These are phyloP conservation scores for Allygus modestus DNA, from an alignment of 2,888 invertebrate genomes.

Conservation along the genomic window DNA sequence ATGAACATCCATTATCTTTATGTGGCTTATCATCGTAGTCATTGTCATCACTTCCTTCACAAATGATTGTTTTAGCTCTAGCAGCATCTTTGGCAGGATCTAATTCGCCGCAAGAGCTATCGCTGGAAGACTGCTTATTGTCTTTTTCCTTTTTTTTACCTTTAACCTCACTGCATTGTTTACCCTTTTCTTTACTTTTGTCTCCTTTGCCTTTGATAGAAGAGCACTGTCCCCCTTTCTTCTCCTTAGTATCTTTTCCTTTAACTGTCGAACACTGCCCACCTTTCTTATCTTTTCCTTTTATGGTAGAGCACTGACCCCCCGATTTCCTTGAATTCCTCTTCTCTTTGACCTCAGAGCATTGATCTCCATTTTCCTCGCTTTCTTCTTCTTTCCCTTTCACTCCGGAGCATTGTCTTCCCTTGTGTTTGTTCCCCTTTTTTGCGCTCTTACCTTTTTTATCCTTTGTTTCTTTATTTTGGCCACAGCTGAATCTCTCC, in stretches of 20 bases:
- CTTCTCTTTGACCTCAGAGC: conserved; percentile 10
- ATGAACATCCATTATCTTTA: no score
- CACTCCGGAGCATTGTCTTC: background rate
- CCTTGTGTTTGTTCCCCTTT: background rate
- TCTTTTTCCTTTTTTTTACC: background rate
- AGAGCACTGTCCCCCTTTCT: background rate
- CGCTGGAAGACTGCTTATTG: background rate
- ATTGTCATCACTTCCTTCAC: background rate
- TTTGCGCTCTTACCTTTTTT: background rate
- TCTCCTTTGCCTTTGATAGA: background rate
- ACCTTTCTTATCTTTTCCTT: background rate
- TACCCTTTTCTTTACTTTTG: background rate
- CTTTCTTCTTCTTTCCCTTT: conserved; percentile 29
- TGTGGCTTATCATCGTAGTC: background rate
- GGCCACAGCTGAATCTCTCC: background rate
- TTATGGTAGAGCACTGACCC: background rate
- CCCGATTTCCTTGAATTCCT: background rate
- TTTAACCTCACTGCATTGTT: background rate
- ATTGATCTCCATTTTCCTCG: background rate
- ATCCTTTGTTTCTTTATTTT: background rate
- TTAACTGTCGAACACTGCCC: background rate
- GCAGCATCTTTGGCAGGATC: background rate
- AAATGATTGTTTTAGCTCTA: background rate
- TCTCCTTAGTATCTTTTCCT: background rate
- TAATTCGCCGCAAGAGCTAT: background rate